These are phyloP conservation scores for Leucania comma DNA, from an alignment of 2,888 invertebrate species.

Conservation along the genomic window DNA sequence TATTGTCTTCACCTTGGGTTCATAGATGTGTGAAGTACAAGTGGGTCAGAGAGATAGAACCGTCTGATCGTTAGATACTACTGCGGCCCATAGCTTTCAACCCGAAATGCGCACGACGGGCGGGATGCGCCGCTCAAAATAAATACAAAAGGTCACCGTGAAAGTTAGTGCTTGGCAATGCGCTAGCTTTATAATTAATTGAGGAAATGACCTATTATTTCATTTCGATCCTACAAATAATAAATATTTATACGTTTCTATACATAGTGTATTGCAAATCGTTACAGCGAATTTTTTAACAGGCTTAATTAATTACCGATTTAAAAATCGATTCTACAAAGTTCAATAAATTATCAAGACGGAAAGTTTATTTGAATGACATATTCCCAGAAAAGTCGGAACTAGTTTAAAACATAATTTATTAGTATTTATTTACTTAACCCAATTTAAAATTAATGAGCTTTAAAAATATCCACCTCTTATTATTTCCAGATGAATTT, in stretches of 20 bases:
- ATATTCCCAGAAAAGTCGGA: conserved; percentile 11
- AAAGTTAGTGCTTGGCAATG: conserved; percentile 81
- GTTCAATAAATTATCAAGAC: conserved; percentile 25
- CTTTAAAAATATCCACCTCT: conserved; percentile 24
- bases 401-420: conserved; percentile 18
- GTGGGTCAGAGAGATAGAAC: conserved; percentile 81
- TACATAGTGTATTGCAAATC: conserved; percentile 47
- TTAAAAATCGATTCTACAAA: conserved; percentile 14
- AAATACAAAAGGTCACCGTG: conserved; percentile 86
- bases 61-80: conserved; percentile 69
- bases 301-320: conserved; percentile 15
- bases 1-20: conserved; percentile 72
- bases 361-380: conserved; percentile 38
- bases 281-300: conserved; percentile 30
- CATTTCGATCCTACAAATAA: conserved; percentile 58
- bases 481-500: conserved; percentile 87
- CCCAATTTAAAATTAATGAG: conserved; percentile 26
- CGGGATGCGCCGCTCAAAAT: conserved; percentile 82
- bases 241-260: conserved; percentile 35
- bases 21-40: conserved; percentile 69
- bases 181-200: conserved; percentile 82
- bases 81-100: conserved; percentile 67
- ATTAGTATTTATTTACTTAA: conserved; percentile 15
- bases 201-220: conserved; percentile 81
- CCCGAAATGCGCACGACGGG: conserved; percentile 71